These are phyloP conservation scores for Florisuga fusca DNA, from an alignment of 2,797 vertebrate genomes.

Conservation along the genomic window DNA sequence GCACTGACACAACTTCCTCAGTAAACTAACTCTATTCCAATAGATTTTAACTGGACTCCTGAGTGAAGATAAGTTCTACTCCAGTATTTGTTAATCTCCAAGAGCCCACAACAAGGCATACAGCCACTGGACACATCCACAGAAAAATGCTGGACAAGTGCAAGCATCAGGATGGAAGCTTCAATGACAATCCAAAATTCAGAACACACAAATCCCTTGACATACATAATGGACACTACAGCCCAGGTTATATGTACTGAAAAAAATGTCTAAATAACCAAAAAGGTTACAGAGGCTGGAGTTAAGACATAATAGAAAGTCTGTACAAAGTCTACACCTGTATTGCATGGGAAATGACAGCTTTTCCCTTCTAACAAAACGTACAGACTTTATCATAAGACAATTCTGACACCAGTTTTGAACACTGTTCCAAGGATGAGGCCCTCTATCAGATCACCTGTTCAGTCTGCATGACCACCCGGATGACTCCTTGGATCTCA, in stretches of 20 bases:
- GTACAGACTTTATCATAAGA: neutral
- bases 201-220: neutral
- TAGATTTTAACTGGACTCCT: neutral
- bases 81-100: neutral
- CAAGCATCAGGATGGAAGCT: neutral
- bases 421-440: neutral
- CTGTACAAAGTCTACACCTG: neutral
- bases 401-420: neutral
- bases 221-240: neutral
- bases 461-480: neutral
- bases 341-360: rapidly evolving
- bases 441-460: neutral
- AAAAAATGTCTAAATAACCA: neutral
- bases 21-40: neutral
- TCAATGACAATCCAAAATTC: neutral
- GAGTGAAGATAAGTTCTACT: neutral
- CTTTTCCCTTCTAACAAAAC: neutral
- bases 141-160: neutral
- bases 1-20: neutral
- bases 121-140: neutral
- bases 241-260: neutral
- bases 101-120: neutral
- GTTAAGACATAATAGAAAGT: neutral
- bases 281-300: neutral
- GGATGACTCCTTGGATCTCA: neutral